Evolutionary conservation across 1,140 invertebrate species (phyloP).

Genomic region (Eurosta solidaginis): DNA sequence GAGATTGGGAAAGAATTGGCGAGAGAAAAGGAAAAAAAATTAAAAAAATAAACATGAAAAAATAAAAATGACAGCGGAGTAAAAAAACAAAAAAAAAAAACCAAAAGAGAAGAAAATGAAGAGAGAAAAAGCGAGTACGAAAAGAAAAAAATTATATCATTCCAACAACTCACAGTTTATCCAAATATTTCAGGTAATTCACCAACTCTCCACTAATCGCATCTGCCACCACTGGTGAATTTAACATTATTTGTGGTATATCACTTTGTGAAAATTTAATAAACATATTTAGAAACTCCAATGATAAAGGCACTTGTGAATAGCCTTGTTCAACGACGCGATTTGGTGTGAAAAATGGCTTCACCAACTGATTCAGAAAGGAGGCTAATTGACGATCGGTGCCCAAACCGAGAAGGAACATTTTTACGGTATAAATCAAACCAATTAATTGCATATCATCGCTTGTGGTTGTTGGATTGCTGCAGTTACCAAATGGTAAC

Average conservation of each 20-base stretch:
- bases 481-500: background rate
- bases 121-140: too few species aligned
- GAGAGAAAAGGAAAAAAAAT: too few species aligned
- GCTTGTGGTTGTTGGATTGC: background rate
- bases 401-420: conserved; percentile 48
- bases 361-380: conserved; percentile 50
- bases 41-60: too few species aligned
- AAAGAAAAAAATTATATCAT: background rate
- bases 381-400: conserved; percentile 50
- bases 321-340: conserved; percentile 46
- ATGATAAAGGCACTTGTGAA: conserved; percentile 47
- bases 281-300: conserved; percentile 57
- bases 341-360: conserved; percentile 47
- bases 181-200: conserved; percentile 51
- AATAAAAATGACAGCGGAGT: too few species aligned
- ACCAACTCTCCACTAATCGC: conserved; percentile 54
- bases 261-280: conserved; percentile 48
- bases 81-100: too few species aligned
- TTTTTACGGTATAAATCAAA: conserved; percentile 52
- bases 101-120: too few species aligned
- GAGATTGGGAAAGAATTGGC: too few species aligned
- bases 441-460: conserved; percentile 43
- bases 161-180: conserved; percentile 43
- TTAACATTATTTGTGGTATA: conserved; percentile 52
- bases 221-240: conserved; percentile 53